Base-by-base conservation (phyloP, 2,113 vertebrate species). In the Chrysochloris asiatica region DNA sequence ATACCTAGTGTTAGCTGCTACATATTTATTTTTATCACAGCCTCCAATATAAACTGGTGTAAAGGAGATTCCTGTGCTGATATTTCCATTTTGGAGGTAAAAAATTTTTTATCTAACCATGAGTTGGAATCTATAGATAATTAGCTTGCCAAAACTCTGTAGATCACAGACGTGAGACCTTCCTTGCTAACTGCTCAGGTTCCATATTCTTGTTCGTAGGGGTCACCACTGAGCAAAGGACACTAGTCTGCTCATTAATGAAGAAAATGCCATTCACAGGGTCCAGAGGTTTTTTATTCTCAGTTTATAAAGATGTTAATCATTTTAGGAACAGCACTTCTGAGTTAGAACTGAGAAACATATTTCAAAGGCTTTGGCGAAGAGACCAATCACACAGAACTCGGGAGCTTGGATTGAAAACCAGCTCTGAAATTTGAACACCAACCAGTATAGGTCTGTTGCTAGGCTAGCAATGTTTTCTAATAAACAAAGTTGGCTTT, bases 401-500 rank as follows among this genome's bases (percentile, higher is more conserved):
- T 24, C 4, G 3, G 4, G n/a, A 3, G 12, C 43, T n/a, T 2
- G 28, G 24, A 45, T 30, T 11, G 19, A 83, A 77, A 80, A 82
- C 14, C 16, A 28, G 52, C 48, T 73, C 63, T 59, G 50, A 54
- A 73, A 81, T 48, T 6, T 48, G 90, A 94, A 83, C 33, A 71
- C 48, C 69, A 43, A 79, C 56, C 33, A 48, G 30, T 33, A 14
- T 61, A 80, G 75, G 65, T 73, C 59, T 4, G 5, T 14, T 75
- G 85, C 88, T 78, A 76, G 14, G 76, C 43, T 50, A 80, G 52
- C 41, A 3, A 10, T 61, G 69, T 92, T 92, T 94, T 43, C 63
- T 24, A 65, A 50, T 92, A 79, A 95, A 93, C 69, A 72, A 52
- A 78, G 47, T 47, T 52, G 63, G 50, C 41, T 90, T 91, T n/a